A percentile compares a stretch with the other conserved stretches of the same genome.
Evolutionary conservation across 2,888 invertebrate genomes (phyloP).

Genomic region (Eupithecia dodoneata): DNA sequence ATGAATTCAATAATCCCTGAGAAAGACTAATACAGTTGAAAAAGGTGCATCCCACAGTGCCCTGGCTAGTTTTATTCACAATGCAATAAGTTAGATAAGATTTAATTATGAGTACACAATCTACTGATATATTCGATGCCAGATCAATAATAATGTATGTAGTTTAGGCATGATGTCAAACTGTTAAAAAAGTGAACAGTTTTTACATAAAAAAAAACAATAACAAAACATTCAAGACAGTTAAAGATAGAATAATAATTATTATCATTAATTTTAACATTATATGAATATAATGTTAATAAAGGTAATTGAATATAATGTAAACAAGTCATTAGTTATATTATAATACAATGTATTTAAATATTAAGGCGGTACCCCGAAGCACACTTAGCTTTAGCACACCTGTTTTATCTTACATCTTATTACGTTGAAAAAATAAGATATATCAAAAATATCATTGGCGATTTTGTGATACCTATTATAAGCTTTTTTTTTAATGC

Average conservation of each 20-base stretch:
- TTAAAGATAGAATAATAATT: constrained; percentile 11
- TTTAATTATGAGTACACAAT: constrained; percentile 33
- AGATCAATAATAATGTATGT: constrained; percentile 1
- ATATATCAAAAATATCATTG: too few species aligned
- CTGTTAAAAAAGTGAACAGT: constrained; percentile 14
- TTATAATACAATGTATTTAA: neutral
- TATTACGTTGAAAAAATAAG: too few species aligned
- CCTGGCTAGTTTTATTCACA: constrained; percentile 23
- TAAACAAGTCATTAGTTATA: neutral
- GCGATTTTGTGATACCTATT: too few species aligned
- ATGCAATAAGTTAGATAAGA: constrained; percentile 25
- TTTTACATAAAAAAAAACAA: constrained; percentile 20
- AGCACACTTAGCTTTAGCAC: too few species aligned
- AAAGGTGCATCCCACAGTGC: constrained; percentile 14
- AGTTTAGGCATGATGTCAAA: constrained; percentile 10
- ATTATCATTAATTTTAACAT: neutral
- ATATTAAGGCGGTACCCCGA: too few species aligned
- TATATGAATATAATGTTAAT: too few species aligned
- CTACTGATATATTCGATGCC: constrained; percentile 41
- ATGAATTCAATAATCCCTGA: neutral
- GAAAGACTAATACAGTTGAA: constrained; percentile 9
- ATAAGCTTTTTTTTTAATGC: too few species aligned
- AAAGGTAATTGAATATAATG: neutral
- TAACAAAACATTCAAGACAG: constrained; percentile 27
- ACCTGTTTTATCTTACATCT: too few species aligned